Evolutionary conservation across 2,113 vertebrate species (phyloP), one percentile per base, ranked within the genome.

Genomic region (Sapayoa aenigma): DNA sequence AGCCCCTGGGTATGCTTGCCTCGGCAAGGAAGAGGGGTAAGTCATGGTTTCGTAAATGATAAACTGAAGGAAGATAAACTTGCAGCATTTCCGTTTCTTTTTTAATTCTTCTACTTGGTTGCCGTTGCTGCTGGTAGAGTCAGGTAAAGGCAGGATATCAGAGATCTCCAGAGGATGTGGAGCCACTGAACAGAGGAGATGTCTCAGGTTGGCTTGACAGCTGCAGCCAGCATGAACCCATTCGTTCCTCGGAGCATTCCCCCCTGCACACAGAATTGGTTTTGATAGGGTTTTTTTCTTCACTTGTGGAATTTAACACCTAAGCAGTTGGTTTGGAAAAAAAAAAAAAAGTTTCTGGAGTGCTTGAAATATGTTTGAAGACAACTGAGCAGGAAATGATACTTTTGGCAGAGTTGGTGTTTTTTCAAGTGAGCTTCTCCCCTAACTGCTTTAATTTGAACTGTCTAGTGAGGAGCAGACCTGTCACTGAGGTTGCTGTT

Each of bases 81-180:
- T 96, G 86, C 94, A 95, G 63, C 60, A 31, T 83, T 97, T 96
- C 95, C 44, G 31, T 55, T 67, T 41, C n/a, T 30, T 65, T 50
- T 16, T 39, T 41, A 22, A 22, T 49, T 53, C 22, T 59, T 68
- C 19, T 60, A 1, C 31, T 69, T 39, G 87, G 31, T 9, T 53
- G 42, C 49, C 25, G 11, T 39, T 39, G 46, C 19, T 77, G 82
- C 21, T 46, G 41, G 62, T 68, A 4, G 49, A 21, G 42, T 39
- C 1, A n/a, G 73, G 86, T 73, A 46, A 47, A 24, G 68, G 30
- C 44, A 62, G 84, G 74, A 77, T 88, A 74, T 85, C 75, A 55
- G 79, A 0, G 1, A 21, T 52, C 78, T 77, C 59, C 59, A 67
- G 81, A 85, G 89, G 89, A 30, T 68, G 8, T 41, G 73, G 28